phyloP scores from a whole-genome alignment of 1,140 invertebrate genomes.

The Neocloeon triangulifer region DNA sequence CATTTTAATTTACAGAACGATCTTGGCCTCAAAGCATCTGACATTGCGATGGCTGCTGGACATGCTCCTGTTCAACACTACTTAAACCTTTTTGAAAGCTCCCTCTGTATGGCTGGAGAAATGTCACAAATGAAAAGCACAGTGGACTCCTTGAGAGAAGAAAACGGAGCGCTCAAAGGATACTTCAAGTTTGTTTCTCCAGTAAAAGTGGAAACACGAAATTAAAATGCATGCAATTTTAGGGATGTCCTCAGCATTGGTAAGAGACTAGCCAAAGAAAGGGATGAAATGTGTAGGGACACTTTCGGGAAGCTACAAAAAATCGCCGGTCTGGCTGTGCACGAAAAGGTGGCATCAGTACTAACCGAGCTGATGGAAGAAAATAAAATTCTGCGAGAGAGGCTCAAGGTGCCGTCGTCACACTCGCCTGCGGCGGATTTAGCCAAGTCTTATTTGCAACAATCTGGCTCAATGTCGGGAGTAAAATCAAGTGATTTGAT shows the following conservation, averaged over 20 bases:
- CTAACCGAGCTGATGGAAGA: too few relatives aligned
- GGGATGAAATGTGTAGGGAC: constrained; percentile 14
- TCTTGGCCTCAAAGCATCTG: constrained; percentile 10
- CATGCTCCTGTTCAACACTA: constrained; percentile 8
- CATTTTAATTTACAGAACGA: constrained; percentile 8
- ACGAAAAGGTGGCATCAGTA: neutral
- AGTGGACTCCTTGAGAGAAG: constrained; percentile 7
- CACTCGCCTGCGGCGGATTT: too few relatives aligned
- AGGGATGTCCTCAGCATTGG: constrained; percentile 14
- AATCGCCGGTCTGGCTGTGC: constrained; percentile 8
- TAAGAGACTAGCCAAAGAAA: constrained; percentile 13
- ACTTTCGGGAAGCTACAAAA: too few relatives aligned
- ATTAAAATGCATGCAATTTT: neutral
- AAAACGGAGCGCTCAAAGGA: constrained; percentile 9
- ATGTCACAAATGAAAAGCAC: constrained; percentile 4
- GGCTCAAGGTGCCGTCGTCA: too few relatives aligned
- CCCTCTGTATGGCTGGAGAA: constrained; percentile 7
- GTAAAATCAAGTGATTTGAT: neutral
- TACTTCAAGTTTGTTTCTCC: constrained; percentile 11
- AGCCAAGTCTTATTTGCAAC: too few relatives aligned
- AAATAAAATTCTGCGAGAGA: too few relatives aligned
- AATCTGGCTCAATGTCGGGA: too few relatives aligned
- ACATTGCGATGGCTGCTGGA: constrained; percentile 7
- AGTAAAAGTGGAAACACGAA: too few relatives aligned
- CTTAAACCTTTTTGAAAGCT: constrained; percentile 8